Evolutionary conservation across 2,113 vertebrate genomes (phyloP), one percentile per base, ranked within the genome.

Genomic region (Poicephalus meyeri): DNA sequence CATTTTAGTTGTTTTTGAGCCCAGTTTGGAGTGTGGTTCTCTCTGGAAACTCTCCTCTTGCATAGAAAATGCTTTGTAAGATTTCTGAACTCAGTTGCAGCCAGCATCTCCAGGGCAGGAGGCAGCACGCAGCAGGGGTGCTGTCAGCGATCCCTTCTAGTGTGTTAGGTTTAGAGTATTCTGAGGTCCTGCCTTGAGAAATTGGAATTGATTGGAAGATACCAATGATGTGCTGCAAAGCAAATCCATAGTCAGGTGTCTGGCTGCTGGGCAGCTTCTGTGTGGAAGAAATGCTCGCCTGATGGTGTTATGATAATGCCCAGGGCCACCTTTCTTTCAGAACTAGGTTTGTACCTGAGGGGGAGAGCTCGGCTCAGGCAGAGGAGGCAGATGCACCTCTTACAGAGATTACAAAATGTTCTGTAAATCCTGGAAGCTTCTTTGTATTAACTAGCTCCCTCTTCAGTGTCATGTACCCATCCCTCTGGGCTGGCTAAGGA

Each of bases 301-400:
- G 26, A 2, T 23, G 21, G 26, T 12, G 35, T 13, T 46, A 1
- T 0, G 8, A 1, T 16, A 15, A 18, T 11, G 14, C 14, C 41
- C 16, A 23, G 35, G 66, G 52, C 29, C 58, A 50, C 46, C 23
- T 33, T 64, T 39, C 21, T 55, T 68, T 50, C 29, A 55, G 46
- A 31, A 8, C 26, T 23, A 2, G 31, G 10, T 16, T 64, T 52
- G 23, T 66, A 12, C 29, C 68, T 37, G 31, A 15, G 8, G 9
- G 46, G 11, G 18, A 29, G 44, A 63, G 49, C 74, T 52, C 53
- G 24, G 46, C 53, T 66, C 1, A 10, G 53, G 56, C 71, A 68
- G 55, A 31, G 55, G 37, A 41, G 28, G 6, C 5, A 13, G 49
- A 35, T 35, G 21, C 2, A 13, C 5, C 31, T 80, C 33, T 24